phyloP scores from a whole-genome alignment of 2,797 vertebrate genomes.

The Lophius americanus region DNA sequence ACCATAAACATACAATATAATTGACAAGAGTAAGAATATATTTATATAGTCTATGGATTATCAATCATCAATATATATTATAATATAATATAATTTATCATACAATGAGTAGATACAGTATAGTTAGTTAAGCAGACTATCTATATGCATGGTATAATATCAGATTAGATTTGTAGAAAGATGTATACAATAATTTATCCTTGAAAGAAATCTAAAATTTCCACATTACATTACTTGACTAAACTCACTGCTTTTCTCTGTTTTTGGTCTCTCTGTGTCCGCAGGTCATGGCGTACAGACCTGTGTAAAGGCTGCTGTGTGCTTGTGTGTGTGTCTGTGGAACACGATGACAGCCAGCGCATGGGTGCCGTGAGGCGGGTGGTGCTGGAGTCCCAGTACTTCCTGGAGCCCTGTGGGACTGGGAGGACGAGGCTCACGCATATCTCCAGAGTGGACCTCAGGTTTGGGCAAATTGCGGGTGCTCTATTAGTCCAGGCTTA shows the following conservation, averaged over 20 bases:
- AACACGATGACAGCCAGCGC: constrained; percentile 86
- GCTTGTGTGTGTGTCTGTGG: constrained; percentile 88
- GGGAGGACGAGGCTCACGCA: constrained; percentile 90
- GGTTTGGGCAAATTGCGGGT: constrained; percentile 73
- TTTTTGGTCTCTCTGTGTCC: background rate
- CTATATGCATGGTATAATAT: too few relatives aligned
- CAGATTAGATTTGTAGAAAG: too few relatives aligned
- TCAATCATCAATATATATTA: too few relatives aligned
- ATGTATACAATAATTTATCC: background rate
- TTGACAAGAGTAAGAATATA: too few relatives aligned
- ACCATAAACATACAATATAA: too few relatives aligned
- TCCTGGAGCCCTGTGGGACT: constrained; percentile 89
- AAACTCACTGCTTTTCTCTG: background rate
- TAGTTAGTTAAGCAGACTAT: too few relatives aligned
- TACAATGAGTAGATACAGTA: too few relatives aligned
- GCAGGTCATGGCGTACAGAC: constrained; percentile 90
- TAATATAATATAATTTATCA: too few relatives aligned
- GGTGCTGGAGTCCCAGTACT: constrained; percentile 89
- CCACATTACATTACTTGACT: background rate
- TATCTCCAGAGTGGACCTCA: constrained; percentile 90
- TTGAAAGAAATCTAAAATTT: background rate
- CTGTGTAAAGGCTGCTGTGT: constrained; percentile 87
- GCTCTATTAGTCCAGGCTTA: background rate
- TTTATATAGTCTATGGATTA: too few relatives aligned
- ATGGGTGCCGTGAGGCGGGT: constrained; percentile 86